These are phyloP conservation scores for Dione vanillae DNA, from an alignment of 2,888 invertebrate species.

Conservation along the genomic window DNA sequence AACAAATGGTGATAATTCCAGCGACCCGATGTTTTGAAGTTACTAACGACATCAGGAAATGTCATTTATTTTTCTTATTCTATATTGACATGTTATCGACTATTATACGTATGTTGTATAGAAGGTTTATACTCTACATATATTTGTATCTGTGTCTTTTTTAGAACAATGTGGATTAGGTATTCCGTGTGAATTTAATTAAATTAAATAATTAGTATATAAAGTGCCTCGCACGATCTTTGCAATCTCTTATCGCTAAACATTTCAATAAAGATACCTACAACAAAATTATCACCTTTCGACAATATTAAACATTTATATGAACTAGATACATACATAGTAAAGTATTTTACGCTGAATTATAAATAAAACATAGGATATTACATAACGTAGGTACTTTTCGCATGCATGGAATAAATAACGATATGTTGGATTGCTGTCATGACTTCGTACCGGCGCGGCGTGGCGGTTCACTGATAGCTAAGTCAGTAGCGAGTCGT, in stretches of 20 bases:
- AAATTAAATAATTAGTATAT: neutral
- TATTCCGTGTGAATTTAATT: too few species aligned
- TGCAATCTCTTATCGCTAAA: neutral
- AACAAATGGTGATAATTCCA: slow-evolving; percentile 5
- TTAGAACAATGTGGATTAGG: too few species aligned
- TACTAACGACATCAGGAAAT: slow-evolving; percentile 1
- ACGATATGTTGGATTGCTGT: slow-evolving; percentile 6
- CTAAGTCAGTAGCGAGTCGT: slow-evolving; percentile 17
- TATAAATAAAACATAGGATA: slow-evolving; percentile 18
- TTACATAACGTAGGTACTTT: slow-evolving; percentile 17
- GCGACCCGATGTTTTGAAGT: neutral
- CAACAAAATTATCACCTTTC: neutral
- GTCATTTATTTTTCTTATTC: slow-evolving; percentile 9
- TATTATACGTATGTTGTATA: neutral
- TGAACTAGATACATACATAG: slow-evolving; percentile 7
- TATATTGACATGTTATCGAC: neutral
- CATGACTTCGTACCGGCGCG: slow-evolving; percentile 29
- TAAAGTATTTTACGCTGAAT: slow-evolving; percentile 22
- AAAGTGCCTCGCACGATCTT: neutral
- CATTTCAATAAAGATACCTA: slow-evolving; percentile 1
- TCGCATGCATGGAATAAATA: slow-evolving; percentile 20
- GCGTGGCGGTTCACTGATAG: slow-evolving; percentile 7
- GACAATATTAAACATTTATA: neutral
- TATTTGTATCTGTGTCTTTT: neutral
- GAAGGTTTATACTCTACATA: neutral